A percentile compares a stretch with the other conserved stretches of the same genome.
Evolutionary conservation across 2,113 vertebrate genomes (phyloP).

Genomic region (Kryptolebias marmoratus): DNA sequence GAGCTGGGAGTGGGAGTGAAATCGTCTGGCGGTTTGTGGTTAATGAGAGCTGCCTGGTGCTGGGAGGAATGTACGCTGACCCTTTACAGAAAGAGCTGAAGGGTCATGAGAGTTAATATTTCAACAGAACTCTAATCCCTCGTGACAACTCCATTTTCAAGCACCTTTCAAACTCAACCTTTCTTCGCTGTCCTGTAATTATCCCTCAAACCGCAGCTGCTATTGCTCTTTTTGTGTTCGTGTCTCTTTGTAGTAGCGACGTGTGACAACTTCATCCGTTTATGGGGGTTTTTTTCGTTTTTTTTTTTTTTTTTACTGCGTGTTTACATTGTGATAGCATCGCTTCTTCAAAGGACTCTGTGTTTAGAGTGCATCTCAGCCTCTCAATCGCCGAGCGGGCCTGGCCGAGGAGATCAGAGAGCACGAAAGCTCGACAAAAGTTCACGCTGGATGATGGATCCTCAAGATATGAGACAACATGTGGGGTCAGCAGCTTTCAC

Average conservation of each 20-base stretch:
- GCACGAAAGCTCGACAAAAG: constrained; percentile 7
- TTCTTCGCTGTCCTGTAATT: constrained; percentile 61
- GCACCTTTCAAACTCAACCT: constrained; percentile 48
- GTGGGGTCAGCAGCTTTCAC: constrained; percentile 69
- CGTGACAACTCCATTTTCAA: constrained; percentile 62
- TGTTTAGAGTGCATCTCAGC: constrained; percentile 6
- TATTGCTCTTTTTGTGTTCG: constrained; percentile 32
- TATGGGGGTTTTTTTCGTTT: too few relatives aligned
- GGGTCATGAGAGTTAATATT: constrained; percentile 40
- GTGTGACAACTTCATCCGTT: constrained; percentile 2
- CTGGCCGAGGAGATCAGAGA: constrained; percentile 45
- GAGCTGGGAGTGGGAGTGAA: constrained; percentile 31
- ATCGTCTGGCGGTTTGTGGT: constrained; percentile 33
- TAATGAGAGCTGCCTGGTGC: not conserved
- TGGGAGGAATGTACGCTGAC: constrained; percentile 36
- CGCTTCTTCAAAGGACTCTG: constrained; percentile 50
- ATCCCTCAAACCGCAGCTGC: constrained; percentile 52
- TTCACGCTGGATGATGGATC: constrained; percentile 38
- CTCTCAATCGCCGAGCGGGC: constrained; percentile 30
- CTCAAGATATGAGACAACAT: constrained; percentile 51
- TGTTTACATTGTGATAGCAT: constrained; percentile 44
- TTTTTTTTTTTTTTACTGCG: not conserved
- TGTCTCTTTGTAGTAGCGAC: constrained; percentile 34
- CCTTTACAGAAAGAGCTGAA: constrained; percentile 40
- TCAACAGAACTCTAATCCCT: constrained; percentile 50